phyloP scores from a whole-genome alignment of 2,797 vertebrate genomes.

The Meda fulgida region DNA sequence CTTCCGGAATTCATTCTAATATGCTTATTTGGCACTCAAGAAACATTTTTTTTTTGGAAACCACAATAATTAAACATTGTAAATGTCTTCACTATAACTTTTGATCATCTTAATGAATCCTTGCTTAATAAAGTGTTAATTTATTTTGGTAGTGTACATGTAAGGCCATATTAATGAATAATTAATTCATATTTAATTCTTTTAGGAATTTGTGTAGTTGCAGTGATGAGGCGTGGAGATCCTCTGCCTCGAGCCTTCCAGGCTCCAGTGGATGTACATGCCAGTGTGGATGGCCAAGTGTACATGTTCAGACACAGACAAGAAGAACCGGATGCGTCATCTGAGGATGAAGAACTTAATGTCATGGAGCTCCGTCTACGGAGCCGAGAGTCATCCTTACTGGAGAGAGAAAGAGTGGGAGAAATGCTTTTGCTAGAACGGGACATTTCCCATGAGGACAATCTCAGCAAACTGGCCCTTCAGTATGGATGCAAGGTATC shows the following conservation, averaged over 20 bases:
- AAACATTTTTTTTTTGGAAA: no score
- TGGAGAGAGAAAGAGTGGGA: conserved; percentile 58
- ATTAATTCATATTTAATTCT: no score
- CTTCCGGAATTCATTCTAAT: not conserved
- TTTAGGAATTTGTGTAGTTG: conserved; percentile 4
- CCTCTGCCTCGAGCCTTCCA: conserved; percentile 79
- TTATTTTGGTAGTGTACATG: not conserved
- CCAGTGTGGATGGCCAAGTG: conserved; percentile 83
- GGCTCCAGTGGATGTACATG: conserved; percentile 84
- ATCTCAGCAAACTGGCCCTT: conserved; percentile 90
- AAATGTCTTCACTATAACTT: not conserved
- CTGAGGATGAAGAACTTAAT: conserved; percentile 81
- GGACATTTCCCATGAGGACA: conserved; percentile 83
- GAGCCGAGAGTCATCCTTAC: conserved; percentile 66
- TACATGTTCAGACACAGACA: conserved; percentile 80
- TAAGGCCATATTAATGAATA: not conserved
- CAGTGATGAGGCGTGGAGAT: conserved; percentile 83
- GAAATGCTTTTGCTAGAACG: conserved; percentile 83
- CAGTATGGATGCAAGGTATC: conserved; percentile 94
- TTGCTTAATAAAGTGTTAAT: not conserved
- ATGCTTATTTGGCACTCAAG: not conserved
- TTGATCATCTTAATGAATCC: not conserved
- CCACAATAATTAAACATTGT: no score
- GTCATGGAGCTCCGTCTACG: conserved; percentile 76
- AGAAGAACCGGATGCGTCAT: conserved; percentile 75